These are phyloP conservation scores for Scomberomorus guttatus DNA, from an alignment of 2,797 vertebrate genomes.

Conservation along the genomic window DNA sequence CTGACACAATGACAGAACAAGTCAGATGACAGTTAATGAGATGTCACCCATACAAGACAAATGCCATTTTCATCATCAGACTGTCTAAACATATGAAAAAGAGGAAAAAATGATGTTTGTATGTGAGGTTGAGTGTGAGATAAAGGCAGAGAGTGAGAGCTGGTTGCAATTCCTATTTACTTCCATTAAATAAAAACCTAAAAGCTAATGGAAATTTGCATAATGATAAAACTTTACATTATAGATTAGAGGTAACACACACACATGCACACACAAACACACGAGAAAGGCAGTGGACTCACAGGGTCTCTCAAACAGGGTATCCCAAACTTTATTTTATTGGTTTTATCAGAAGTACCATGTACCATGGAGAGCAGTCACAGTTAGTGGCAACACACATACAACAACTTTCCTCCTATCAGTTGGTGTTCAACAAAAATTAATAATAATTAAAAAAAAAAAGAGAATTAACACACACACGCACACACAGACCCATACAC, in stretches of 20 bases:
- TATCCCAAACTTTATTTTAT: constrained; percentile 98
- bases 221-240: constrained; percentile 40
- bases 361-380: constrained; percentile 91
- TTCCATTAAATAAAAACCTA: constrained; percentile 26
- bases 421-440: constrained; percentile 89
- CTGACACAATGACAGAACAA: constrained; percentile 45
- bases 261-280: not conserved
- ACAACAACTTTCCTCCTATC: constrained; percentile 87
- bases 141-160: not conserved
- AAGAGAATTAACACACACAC: constrained; percentile 45
- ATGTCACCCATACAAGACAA: constrained; percentile 58
- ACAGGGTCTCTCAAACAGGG: constrained; percentile 89
- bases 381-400: constrained; percentile 89
- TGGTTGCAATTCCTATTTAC: constrained; percentile 12
- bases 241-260: not conserved
- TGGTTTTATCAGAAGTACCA: constrained; percentile 92
- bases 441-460: no score
- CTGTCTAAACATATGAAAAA: constrained; percentile 30
- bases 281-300: constrained; percentile 65
- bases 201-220: constrained; percentile 36
- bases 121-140: not conserved
- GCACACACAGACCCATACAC: constrained; percentile 34
- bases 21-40: constrained; percentile 49
- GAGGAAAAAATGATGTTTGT: constrained; percentile 21
- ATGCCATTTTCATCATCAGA: constrained; percentile 40